These are phyloP conservation scores for Dromas ardeola DNA, from an alignment of 2,113 vertebrate species.

Conservation along the genomic window DNA sequence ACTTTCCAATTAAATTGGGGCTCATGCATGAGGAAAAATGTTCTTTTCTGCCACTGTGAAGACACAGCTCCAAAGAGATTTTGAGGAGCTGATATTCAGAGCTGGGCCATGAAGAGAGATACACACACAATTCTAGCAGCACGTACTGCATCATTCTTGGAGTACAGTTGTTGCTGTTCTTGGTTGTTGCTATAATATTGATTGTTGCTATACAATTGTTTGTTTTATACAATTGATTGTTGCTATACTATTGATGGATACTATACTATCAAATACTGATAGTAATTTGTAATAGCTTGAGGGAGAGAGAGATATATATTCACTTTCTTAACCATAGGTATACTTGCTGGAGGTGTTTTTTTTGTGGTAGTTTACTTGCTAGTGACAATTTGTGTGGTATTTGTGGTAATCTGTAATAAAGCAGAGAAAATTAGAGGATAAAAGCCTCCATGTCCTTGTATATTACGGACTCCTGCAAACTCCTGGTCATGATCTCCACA, in stretches of 20 bases:
- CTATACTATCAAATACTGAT: neutral
- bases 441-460: neutral
- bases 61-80: neutral
- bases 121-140: neutral
- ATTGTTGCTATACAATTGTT: neutral
- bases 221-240: neutral
- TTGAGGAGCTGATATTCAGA: neutral
- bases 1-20: neutral
- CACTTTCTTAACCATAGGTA: neutral
- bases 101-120: neutral
- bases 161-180: neutral
- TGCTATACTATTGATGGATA: neutral
- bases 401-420: neutral
- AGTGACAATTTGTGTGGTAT: neutral
- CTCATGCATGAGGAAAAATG: neutral
- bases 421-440: neutral
- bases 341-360: neutral
- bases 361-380: neutral
- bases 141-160: neutral
- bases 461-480: accelerated
- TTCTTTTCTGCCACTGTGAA: neutral
- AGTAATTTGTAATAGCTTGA: neutral
- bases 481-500: neutral
- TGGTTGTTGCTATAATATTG: neutral
- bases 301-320: neutral